These are phyloP conservation scores for Dinoponera quadriceps DNA, from an alignment of 1,140 invertebrate species.

Conservation along the genomic window DNA sequence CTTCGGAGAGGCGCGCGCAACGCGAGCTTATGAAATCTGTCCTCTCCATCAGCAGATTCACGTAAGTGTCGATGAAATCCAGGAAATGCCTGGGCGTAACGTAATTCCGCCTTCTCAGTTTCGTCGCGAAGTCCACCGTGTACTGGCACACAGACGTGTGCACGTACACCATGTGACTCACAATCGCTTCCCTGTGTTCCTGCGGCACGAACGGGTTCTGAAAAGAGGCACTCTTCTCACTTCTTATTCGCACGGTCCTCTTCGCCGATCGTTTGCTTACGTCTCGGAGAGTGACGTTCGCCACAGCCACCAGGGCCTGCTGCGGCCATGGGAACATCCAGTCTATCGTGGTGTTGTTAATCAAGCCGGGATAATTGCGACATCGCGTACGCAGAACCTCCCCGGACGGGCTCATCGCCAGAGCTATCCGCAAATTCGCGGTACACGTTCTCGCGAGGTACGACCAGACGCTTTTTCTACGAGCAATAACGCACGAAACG, in stretches of 20 bases:
- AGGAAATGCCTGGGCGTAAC: conserved; percentile 96
- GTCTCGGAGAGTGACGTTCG: conserved; percentile 91
- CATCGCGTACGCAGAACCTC: conserved; percentile 93
- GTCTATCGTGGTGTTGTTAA: conserved; percentile 97
- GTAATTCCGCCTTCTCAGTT: conserved; percentile 92
- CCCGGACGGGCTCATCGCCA: conserved; percentile 95
- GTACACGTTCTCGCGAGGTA: conserved; percentile 92
- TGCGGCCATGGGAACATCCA: conserved; percentile 97
- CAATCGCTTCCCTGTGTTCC: conserved; percentile 88
- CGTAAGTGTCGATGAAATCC: conserved; percentile 93
- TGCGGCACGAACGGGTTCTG: conserved; percentile 89
- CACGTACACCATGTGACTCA: conserved; percentile 93
- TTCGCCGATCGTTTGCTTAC: conserved; percentile 80
- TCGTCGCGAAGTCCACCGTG: conserved; percentile 90
- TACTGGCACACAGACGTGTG: conserved; percentile 91
- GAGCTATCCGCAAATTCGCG: conserved; percentile 94
- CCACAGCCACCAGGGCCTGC: conserved; percentile 94
- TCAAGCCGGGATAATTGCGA: conserved; percentile 95
- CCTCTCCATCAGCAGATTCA: conserved; percentile 90
- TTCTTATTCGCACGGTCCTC: not conserved
- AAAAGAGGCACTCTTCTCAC: conserved; percentile 11
- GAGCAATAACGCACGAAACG: conserved; percentile 44
- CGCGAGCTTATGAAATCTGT: conserved; percentile 83
- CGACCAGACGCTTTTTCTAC: conserved; percentile 93
- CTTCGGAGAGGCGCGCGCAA: conserved; percentile 81